Percentiles rank a stretch among this genome's conserved stretches.
These are phyloP conservation scores for Heliconius hortense DNA, from an alignment of 2,888 invertebrate species.

Conservation along the genomic window DNA sequence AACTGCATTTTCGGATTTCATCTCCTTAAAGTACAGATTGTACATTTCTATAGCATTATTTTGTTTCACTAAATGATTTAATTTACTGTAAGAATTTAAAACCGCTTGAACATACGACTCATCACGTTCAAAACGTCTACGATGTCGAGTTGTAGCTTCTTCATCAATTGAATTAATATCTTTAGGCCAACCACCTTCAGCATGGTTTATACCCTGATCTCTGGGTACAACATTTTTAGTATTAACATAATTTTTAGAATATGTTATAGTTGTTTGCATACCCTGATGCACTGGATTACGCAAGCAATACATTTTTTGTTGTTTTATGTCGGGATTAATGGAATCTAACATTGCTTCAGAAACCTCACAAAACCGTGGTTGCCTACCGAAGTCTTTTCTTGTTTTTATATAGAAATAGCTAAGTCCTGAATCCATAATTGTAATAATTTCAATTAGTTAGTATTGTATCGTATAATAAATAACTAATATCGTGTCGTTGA, in stretches of 20 bases:
- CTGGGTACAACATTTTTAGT: conserved; percentile 79
- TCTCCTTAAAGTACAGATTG: conserved; percentile 85
- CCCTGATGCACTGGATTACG: conserved; percentile 72
- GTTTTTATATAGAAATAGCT: conserved; percentile 63
- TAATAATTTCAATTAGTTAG: neutral
- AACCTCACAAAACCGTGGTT: conserved; percentile 66
- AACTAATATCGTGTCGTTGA: neutral
- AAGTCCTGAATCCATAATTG: conserved; percentile 37
- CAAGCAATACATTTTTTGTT: conserved; percentile 62
- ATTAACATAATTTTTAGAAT: conserved; percentile 75
- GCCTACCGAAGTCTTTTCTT: conserved; percentile 70
- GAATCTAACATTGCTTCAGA: conserved; percentile 58
- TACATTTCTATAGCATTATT: conserved; percentile 90
- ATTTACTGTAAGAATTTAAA: conserved; percentile 70
- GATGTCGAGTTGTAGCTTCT: conserved; percentile 86
- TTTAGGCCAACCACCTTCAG: conserved; percentile 92
- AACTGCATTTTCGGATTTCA: conserved; percentile 67
- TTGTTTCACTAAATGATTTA: conserved; percentile 85
- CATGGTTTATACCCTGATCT: conserved; percentile 83
- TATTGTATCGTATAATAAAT: neutral
- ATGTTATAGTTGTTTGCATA: conserved; percentile 59
- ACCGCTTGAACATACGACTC: conserved; percentile 86
- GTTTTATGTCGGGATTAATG: conserved; percentile 54
- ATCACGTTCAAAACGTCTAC: conserved; percentile 89
- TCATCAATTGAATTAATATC: conserved; percentile 84